Evolutionary conservation across 1,140 invertebrate genomes (phyloP).

Genomic region (Pectinophora gossypiella): DNA sequence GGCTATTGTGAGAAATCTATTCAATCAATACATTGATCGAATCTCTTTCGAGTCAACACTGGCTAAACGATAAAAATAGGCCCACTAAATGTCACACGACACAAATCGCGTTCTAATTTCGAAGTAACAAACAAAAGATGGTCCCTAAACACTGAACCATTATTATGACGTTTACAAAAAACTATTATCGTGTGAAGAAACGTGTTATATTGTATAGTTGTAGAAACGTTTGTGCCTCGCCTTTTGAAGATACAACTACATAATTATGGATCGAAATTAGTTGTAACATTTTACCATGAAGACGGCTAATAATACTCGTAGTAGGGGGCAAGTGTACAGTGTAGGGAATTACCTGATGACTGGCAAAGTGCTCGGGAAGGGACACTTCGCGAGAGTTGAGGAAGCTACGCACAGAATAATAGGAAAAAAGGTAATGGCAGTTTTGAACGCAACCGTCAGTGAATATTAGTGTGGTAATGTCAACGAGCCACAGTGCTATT

Average conservation of each 20-base stretch:
- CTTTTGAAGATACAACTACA: slow-evolving; percentile 7
- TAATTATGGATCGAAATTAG: slow-evolving; percentile 40
- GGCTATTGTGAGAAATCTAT: neutral
- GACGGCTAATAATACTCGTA: slow-evolving; percentile 39
- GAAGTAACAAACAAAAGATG: slow-evolving; percentile 29
- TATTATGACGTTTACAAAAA: slow-evolving; percentile 41
- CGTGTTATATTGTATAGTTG: slow-evolving; percentile 24
- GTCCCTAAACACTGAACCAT: slow-evolving; percentile 18
- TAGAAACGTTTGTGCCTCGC: slow-evolving; percentile 20
- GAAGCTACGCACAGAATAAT: slow-evolving; percentile 76
- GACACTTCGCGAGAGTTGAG: slow-evolving; percentile 78
- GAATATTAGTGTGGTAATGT: too few relatives aligned
- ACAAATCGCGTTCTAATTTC: slow-evolving; percentile 46
- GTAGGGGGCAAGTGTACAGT: slow-evolving; percentile 57
- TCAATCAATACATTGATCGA: neutral
- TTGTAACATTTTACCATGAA: slow-evolving; percentile 30
- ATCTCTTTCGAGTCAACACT: slow-evolving; percentile 1
- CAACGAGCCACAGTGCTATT: too few relatives aligned
- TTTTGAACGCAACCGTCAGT: neutral
- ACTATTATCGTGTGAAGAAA: slow-evolving; percentile 22
- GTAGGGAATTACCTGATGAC: slow-evolving; percentile 78
- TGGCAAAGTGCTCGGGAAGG: slow-evolving; percentile 76
- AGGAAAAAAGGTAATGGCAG: slow-evolving; percentile 68
- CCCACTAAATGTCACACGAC: slow-evolving; percentile 41
- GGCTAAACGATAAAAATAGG: slow-evolving; percentile 43